These are phyloP conservation scores for Suillia variegata DNA, from an alignment of 2,888 invertebrate genomes.

Conservation along the genomic window DNA sequence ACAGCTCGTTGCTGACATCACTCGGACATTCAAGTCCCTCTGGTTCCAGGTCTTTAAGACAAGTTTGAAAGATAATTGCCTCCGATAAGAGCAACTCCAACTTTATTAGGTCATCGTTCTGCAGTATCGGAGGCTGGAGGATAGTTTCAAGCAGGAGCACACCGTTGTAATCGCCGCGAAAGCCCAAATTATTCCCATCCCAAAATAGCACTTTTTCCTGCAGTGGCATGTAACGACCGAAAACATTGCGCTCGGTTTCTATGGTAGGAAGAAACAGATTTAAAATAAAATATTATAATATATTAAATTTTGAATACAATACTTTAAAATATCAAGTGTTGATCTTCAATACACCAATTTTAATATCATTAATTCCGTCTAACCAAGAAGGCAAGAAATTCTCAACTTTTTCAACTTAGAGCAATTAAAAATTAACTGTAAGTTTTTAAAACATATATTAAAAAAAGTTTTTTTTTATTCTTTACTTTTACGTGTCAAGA, in stretches of 20 bases:
- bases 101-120: conserved; percentile 78
- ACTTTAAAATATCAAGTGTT: too few species aligned
- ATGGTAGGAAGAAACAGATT: conserved; percentile 63
- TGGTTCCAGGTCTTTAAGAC: conserved; percentile 74
- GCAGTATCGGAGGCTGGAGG: conserved; percentile 79
- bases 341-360: too few species aligned
- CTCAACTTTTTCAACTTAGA: too few species aligned
- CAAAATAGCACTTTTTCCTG: conserved; percentile 85
- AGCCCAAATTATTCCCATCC: conserved; percentile 80
- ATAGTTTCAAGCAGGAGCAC: conserved; percentile 87
- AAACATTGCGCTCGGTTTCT: conserved; percentile 69
- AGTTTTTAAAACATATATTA: too few species aligned
- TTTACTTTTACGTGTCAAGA: too few species aligned
- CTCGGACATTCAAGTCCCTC: conserved; percentile 78
- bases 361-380: too few species aligned
- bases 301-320: conserved; percentile 6
- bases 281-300: too few species aligned
- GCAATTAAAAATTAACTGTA: too few species aligned
- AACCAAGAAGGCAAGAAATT: too few species aligned
- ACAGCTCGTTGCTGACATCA: conserved; percentile 78
- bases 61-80: conserved; percentile 83
- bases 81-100: conserved; percentile 87
- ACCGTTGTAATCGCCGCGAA: conserved; percentile 89
- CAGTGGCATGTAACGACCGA: conserved; percentile 76
- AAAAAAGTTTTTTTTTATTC: too few species aligned